Conservation (phyloP, 2,113 vertebrate genomes). For the Cricetomys ansorgei region DNA sequence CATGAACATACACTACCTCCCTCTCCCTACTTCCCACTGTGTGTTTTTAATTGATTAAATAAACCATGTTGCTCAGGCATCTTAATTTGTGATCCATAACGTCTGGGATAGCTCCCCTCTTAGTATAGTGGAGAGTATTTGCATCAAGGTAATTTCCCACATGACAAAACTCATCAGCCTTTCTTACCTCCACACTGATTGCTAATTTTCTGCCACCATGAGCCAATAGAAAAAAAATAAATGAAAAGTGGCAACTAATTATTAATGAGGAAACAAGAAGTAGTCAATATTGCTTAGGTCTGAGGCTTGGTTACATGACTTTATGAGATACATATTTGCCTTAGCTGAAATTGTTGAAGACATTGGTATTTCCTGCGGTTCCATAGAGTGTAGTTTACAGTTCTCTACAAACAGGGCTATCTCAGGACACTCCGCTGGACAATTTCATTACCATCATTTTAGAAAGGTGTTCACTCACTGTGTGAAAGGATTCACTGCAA, state of each 20-base stretch:
- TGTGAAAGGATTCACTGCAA: neutral
- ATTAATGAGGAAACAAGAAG: constrained; percentile 12
- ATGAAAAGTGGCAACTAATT: constrained; percentile 25
- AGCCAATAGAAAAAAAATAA: constrained; percentile 42
- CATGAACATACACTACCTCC: neutral
- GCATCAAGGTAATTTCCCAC: constrained; percentile 56
- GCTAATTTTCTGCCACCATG: constrained; percentile 44
- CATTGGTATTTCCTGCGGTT: neutral
- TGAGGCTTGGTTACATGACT: neutral
- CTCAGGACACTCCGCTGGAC: neutral
- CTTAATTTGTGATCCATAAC: constrained; percentile 16
- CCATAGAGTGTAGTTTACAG: neutral
- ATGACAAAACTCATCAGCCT: constrained; percentile 53
- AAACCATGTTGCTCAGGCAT: constrained; percentile 41
- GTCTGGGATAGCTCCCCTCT: neutral
- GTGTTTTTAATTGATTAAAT: constrained; percentile 49
- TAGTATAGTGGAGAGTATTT: neutral
- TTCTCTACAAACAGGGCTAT: neutral
- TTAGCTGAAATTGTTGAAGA: neutral
- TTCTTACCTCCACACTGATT: neutral
- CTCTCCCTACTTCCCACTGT: neutral
- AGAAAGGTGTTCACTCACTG: neutral
- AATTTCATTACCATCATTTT: neutral
- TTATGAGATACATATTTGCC: neutral
- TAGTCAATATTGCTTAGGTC: neutral